phyloP scores from a whole-genome alignment of 2,113 vertebrate genomes.

The Sebastes fasciatus region DNA sequence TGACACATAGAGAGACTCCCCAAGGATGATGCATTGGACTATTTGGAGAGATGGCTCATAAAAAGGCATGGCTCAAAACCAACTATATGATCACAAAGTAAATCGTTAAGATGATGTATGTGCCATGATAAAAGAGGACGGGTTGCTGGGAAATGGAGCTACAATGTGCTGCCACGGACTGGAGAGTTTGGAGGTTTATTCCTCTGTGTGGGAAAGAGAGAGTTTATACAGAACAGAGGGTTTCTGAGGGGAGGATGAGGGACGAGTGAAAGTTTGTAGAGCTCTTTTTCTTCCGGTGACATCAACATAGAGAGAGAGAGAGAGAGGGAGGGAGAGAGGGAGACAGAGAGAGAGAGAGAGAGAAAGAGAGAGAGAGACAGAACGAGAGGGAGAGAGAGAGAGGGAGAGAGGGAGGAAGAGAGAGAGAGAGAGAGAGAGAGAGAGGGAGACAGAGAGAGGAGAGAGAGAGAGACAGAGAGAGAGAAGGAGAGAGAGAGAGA shows the following conservation, averaged over 20 bases:
- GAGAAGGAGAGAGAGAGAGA: too few species aligned
- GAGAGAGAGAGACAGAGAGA: too few species aligned
- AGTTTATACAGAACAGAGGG: conserved; percentile 12
- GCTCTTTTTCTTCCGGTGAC: conserved; percentile 72
- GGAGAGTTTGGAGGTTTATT: conserved; percentile 13
- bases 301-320: conserved; percentile 75
- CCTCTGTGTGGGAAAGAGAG: conserved; percentile 58
- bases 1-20: not conserved
- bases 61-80: conserved; percentile 29
- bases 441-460: too few species aligned
- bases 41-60: conserved; percentile 34
- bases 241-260: conserved; percentile 39
- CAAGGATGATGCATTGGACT: conserved; percentile 9
- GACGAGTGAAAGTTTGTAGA: conserved; percentile 66
- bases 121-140: conserved; percentile 16
- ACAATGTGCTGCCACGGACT: conserved; percentile 16
- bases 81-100: conserved; percentile 39
- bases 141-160: conserved; percentile 42
- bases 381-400: conserved; percentile 5
- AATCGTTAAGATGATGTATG: conserved; percentile 57
- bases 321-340: conserved; percentile 33
- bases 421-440: too few species aligned
- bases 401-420: too few species aligned
- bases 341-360: conserved; percentile 41
- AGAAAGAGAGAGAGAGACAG: not conserved